Conservation (phyloP, 2,888 invertebrate species). For the Automeris io region DNA sequence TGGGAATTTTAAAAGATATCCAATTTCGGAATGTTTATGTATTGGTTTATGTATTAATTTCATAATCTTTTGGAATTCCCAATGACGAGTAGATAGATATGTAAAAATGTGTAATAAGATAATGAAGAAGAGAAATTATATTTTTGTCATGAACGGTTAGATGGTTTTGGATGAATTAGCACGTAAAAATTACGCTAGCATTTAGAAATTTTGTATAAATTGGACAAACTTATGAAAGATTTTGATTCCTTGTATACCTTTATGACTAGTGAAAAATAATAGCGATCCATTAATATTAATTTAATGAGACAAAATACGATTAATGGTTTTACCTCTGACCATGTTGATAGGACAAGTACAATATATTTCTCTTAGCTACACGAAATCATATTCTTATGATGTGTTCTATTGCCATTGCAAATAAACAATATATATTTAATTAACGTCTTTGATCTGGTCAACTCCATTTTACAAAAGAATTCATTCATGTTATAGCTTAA, state of each 20-base stretch:
- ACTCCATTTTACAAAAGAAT: background rate
- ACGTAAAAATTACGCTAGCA: conserved; percentile 51
- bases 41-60: background rate
- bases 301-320: too few species aligned
- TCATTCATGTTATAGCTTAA: background rate
- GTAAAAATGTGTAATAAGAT: conserved; percentile 47
- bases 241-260: background rate
- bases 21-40: background rate
- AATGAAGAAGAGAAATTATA: conserved; percentile 38
- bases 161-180: conserved; percentile 40
- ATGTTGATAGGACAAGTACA: too few species aligned
- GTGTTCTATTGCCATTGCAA: too few species aligned
- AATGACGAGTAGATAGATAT: conserved; percentile 57
- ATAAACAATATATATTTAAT: too few species aligned
- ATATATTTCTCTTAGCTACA: too few species aligned
- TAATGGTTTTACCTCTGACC: too few species aligned
- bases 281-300: background rate
- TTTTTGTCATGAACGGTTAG: conserved; percentile 49
- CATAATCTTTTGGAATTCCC: conserved; percentile 15
- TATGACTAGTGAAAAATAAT: background rate
- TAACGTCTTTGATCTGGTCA: too few species aligned
- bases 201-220: conserved; percentile 27
- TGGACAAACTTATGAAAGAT: conserved; percentile 16
- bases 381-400: too few species aligned
- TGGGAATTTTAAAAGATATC: conserved; percentile 1